Conservation (phyloP, 2,797 vertebrate species). For the Gouania willdenowi region DNA sequence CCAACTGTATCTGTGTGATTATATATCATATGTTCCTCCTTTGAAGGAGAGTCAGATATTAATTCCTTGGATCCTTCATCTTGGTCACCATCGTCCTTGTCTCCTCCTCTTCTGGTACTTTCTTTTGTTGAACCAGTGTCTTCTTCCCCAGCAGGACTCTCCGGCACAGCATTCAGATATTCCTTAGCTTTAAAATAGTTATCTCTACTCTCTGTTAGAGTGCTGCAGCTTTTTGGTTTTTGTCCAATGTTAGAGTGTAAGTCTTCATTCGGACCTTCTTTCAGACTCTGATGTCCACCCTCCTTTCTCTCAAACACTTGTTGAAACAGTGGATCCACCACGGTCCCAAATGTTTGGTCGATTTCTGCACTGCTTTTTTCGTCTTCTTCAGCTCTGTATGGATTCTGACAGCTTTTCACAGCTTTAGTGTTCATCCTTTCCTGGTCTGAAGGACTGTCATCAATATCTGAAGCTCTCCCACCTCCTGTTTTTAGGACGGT, state of each 20-base stretch:
- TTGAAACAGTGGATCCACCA: conserved; percentile 66
- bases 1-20: no score
- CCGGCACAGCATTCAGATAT: no score
- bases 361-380: background rate
- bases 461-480: conserved; percentile 6
- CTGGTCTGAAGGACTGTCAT: background rate
- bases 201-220: background rate
- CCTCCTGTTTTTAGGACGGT: background rate
- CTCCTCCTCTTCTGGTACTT: no score
- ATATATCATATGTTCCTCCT: no score
- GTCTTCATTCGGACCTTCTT: conserved; percentile 2
- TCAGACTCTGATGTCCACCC: conserved; percentile 31
- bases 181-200: no score
- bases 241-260: conserved; percentile 2
- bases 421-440: background rate
- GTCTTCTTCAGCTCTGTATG: background rate
- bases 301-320: conserved; percentile 52
- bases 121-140: no score
- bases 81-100: no score
- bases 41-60: no score
- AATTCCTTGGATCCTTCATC: no score
- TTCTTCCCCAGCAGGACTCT: no score
- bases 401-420: conserved; percentile 4
- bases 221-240: conserved; percentile 5
- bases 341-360: conserved; percentile 58